Conservation (phyloP, 2,113 vertebrate species). For the Anser cygnoides region DNA sequence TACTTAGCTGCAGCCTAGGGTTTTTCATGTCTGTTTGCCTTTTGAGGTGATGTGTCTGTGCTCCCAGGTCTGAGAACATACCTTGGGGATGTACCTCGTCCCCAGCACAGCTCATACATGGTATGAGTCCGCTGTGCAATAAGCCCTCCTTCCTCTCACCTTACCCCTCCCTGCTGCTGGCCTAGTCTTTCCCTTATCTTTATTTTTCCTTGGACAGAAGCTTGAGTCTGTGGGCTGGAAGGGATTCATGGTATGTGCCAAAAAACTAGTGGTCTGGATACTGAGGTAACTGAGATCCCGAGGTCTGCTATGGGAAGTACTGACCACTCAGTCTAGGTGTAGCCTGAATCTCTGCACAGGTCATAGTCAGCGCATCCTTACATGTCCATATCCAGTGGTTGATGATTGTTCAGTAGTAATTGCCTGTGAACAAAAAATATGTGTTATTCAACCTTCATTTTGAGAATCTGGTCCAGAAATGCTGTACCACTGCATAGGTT, state of each 20-base stretch:
- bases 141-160: not conserved
- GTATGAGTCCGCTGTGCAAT: not conserved
- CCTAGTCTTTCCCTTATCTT: not conserved
- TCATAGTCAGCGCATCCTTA: not conserved
- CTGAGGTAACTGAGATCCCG: no score
- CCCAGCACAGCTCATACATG: not conserved
- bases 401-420: not conserved
- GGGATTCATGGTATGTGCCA: no score
- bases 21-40: not conserved
- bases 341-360: not conserved
- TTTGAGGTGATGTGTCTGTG: not conserved
- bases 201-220: not conserved
- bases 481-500: fast-evolving
- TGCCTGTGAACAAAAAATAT: not conserved
- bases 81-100: no score
- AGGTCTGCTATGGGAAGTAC: not conserved
- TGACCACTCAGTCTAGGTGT: not conserved
- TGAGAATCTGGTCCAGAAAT: not conserved
- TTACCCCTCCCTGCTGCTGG: not conserved
- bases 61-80: not conserved
- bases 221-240: not conserved
- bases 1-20: not conserved
- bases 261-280: not conserved
- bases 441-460: not conserved
- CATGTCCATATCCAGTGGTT: not conserved